phyloP scores from a whole-genome alignment of 2,113 vertebrate genomes.

The Triplophysa dalaica region DNA sequence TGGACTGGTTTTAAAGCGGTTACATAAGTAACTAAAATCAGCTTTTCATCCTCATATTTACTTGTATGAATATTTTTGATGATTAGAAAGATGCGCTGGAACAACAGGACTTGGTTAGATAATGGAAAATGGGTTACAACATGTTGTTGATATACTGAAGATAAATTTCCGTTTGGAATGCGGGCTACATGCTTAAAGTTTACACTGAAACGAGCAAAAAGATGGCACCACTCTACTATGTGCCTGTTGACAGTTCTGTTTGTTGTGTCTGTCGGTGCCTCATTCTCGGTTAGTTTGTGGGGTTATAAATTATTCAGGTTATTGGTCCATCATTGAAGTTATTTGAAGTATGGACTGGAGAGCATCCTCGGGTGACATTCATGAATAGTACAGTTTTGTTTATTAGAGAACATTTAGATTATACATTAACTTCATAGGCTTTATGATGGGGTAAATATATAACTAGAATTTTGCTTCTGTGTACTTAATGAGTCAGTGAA shows the following conservation, averaged over 20 bases:
- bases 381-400: conserved; percentile 12
- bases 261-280: neutral
- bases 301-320: neutral
- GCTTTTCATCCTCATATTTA: conserved; percentile 37
- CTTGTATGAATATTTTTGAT: conserved; percentile 25
- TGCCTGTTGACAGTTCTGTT: neutral
- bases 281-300: neutral
- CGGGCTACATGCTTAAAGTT: neutral
- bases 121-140: conserved; percentile 23
- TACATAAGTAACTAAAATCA: conserved; percentile 40
- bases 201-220: conserved; percentile 12
- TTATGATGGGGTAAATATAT: conserved; percentile 34
- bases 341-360: neutral
- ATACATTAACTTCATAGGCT: conserved; percentile 45
- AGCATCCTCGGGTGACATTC: neutral
- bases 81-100: conserved; percentile 17
- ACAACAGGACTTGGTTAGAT: conserved; percentile 40
- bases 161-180: conserved; percentile 8
- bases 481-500: neutral
- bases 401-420: conserved; percentile 48
- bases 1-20: neutral
- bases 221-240: neutral
- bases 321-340: neutral
- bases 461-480: conserved; percentile 17
- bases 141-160: conserved; percentile 34